Evolutionary conservation across 1,140 invertebrate genomes (phyloP).

Genomic region (Drosophila seguyi): DNA sequence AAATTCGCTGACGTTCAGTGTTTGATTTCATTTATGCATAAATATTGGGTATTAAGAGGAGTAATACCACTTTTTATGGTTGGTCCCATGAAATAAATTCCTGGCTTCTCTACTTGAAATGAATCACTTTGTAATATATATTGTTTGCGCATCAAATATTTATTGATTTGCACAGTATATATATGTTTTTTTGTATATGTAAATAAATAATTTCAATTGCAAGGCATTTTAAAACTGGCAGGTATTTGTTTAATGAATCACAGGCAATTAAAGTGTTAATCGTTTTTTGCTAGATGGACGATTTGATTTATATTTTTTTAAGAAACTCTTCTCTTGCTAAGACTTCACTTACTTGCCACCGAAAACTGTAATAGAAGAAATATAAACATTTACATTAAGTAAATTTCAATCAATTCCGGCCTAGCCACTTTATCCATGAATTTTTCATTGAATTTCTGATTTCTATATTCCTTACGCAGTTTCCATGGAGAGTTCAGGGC

Average conservation of each 20-base stretch:
- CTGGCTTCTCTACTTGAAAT: conserved; percentile 2
- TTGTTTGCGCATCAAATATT: conserved; percentile 26
- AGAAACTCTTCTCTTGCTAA: neutral
- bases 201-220: neutral
- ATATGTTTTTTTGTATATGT: neutral
- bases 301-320: neutral
- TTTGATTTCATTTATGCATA: conserved; percentile 49
- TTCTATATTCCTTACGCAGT: conserved; percentile 11
- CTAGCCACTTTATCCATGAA: conserved; percentile 37
- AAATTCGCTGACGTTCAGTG: conserved; percentile 35
- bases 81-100: conserved; percentile 15
- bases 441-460: conserved; percentile 51
- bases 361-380: conserved; percentile 1
- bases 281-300: neutral
- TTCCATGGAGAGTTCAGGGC: conserved; percentile 16
- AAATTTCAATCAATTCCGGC: conserved; percentile 37
- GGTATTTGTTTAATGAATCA: conserved; percentile 1
- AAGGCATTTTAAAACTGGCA: neutral
- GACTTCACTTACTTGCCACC: neutral
- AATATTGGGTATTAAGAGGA: conserved; percentile 16
- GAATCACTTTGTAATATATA: conserved; percentile 14
- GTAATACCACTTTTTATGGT: conserved; percentile 10
- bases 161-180: neutral
- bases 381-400: conserved; percentile 20
- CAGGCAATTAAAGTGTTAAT: neutral